Conservation (phyloP, 2,888 invertebrate species). For the Heliconius charithonia region DNA sequence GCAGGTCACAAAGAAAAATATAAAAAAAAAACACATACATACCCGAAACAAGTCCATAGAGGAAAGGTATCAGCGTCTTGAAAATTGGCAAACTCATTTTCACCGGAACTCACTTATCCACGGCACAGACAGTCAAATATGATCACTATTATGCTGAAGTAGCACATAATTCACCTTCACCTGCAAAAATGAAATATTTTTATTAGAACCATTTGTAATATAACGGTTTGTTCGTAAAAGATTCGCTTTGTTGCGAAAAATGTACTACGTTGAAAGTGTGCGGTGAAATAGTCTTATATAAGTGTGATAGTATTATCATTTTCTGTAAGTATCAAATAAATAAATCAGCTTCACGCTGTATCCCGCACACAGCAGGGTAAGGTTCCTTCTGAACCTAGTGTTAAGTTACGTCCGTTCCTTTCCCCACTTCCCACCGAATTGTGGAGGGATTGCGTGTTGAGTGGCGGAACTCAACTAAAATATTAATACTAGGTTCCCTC, state of each 20-base stretch:
- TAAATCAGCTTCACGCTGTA: too few relatives aligned
- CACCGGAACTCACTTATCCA: constrained; percentile 48
- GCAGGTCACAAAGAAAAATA: too few relatives aligned
- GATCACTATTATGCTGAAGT: constrained; percentile 72
- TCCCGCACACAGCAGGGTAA: too few relatives aligned
- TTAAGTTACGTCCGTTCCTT: too few relatives aligned
- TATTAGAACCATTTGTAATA: constrained; percentile 40
- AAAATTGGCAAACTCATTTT: constrained; percentile 60
- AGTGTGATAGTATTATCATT: neutral
- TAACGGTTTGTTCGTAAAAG: constrained; percentile 16
- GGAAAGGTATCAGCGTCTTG: constrained; percentile 52
- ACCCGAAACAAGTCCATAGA: constrained; percentile 66
- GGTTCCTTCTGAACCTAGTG: too few relatives aligned
- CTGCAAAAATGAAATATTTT: constrained; percentile 35
- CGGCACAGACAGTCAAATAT: constrained; percentile 64
- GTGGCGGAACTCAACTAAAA: too few relatives aligned
- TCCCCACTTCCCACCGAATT: too few relatives aligned
- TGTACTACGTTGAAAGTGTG: neutral
- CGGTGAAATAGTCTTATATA: neutral
- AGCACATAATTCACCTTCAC: constrained; percentile 60
- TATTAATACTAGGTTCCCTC: neutral
- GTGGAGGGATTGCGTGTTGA: too few relatives aligned
- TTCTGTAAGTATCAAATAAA: neutral
- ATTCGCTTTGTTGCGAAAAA: constrained; percentile 7
- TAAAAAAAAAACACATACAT: constrained; percentile 49